Evolutionary conservation across 1,140 invertebrate genomes (phyloP).

Genomic region (Gryllus bimaculatus): DNA sequence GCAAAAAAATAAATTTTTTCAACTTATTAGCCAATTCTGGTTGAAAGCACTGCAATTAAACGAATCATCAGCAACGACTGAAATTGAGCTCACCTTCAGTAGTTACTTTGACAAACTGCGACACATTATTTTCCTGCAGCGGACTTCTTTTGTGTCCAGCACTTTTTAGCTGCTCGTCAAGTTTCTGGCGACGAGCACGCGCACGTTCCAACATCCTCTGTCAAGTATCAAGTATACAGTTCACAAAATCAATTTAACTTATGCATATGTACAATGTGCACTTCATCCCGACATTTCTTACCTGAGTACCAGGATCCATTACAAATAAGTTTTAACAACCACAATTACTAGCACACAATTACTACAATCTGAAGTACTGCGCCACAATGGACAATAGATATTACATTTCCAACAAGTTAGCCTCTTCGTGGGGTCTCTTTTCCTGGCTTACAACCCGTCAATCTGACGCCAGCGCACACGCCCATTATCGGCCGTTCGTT

Average conservation of each 20-base stretch:
- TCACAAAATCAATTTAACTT: background rate
- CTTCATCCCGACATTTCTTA: background rate
- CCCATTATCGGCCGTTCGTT: too few relatives aligned
- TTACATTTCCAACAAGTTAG: too few relatives aligned
- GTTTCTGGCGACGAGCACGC: constrained; percentile 42
- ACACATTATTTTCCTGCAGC: constrained; percentile 31
- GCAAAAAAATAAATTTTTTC: constrained; percentile 13
- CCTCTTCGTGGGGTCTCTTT: too few relatives aligned
- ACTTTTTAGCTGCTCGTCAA: constrained; percentile 37
- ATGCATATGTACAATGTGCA: background rate
- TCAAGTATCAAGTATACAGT: constrained; percentile 12
- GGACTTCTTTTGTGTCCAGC: constrained; percentile 35
- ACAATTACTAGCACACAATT: too few relatives aligned
- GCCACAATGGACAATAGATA: too few relatives aligned
- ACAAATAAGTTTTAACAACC: too few relatives aligned
- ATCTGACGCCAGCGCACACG: too few relatives aligned
- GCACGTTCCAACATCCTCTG: constrained; percentile 46
- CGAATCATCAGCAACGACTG: background rate
- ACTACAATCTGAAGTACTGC: too few relatives aligned
- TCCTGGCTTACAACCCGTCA: too few relatives aligned
- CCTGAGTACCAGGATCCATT: background rate
- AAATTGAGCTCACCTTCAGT: constrained; percentile 11
- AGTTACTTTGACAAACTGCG: constrained; percentile 7
- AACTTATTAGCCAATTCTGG: background rate
- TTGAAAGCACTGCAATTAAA: background rate